Conservation (phyloP, 2,113 vertebrate genomes). For the Hystrix brachyura region DNA sequence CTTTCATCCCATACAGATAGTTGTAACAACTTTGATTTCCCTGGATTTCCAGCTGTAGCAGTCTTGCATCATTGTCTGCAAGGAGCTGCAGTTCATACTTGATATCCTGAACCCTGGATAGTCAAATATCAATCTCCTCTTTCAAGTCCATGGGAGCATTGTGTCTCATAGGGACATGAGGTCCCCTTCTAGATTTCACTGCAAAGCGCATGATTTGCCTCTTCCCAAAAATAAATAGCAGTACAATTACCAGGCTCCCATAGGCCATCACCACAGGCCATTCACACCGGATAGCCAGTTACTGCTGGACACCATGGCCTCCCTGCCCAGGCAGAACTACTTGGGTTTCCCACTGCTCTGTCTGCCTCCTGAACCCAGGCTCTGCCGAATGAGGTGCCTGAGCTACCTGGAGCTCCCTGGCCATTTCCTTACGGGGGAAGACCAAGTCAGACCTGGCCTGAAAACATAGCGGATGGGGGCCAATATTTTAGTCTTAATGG, state of each 20-base stretch:
- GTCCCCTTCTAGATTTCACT: slow-evolving; percentile 96
- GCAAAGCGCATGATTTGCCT: slow-evolving; percentile 99
- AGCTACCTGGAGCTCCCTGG: slow-evolving; percentile 25
- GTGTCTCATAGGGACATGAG: slow-evolving; percentile 95
- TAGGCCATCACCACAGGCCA: slow-evolving; percentile 97
- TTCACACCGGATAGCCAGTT: slow-evolving; percentile 94
- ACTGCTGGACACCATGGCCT: slow-evolving; percentile 85
- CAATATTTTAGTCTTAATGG: background rate
- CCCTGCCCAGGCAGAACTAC: slow-evolving; percentile 55
- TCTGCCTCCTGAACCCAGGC: slow-evolving; percentile 45
- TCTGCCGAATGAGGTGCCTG: slow-evolving; percentile 10
- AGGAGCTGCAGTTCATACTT: slow-evolving; percentile 95
- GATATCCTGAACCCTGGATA: slow-evolving; percentile 94
- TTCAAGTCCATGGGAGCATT: slow-evolving; percentile 96
- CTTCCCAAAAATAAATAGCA: slow-evolving; percentile 98
- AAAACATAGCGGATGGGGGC: slow-evolving; percentile 87
- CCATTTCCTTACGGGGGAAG: slow-evolving; percentile 77
- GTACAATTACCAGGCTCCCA: slow-evolving; percentile 97
- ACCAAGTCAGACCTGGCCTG: background rate
- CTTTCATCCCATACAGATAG: slow-evolving; percentile 97
- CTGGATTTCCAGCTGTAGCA: slow-evolving; percentile 90
- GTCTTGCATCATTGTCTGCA: slow-evolving; percentile 90
- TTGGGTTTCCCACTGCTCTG: slow-evolving; percentile 51
- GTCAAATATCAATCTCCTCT: slow-evolving; percentile 95
- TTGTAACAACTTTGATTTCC: slow-evolving; percentile 89